A percentile compares a stretch with the other conserved stretches of the same genome.
Evolutionary conservation across 2,888 invertebrate genomes (phyloP).

Genomic region (Lysandra coridon): DNA sequence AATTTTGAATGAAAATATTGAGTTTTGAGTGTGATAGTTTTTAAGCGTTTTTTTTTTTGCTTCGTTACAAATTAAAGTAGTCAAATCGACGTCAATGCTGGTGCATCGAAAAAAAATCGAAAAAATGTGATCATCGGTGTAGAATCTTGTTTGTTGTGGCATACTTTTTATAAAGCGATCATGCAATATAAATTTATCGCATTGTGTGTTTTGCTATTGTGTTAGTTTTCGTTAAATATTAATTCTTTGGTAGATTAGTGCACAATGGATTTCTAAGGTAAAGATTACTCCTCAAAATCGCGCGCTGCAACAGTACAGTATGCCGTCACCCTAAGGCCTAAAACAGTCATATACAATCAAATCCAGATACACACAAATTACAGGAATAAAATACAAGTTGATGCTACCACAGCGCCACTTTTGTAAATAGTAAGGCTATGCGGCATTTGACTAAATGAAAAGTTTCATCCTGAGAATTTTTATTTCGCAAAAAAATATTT

Average conservation of each 20-base stretch:
- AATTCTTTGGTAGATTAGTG: too few species aligned
- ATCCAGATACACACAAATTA: conserved; percentile 41
- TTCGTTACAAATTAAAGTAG: too few species aligned
- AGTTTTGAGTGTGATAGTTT: too few species aligned
- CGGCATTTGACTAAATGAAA: background rate
- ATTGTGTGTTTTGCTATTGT: background rate
- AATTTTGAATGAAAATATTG: too few species aligned
- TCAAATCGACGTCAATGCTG: too few species aligned
- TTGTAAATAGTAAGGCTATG: conserved; percentile 17
- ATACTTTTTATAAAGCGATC: background rate
- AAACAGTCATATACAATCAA: conserved; percentile 46
- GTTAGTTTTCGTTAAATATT: too few species aligned
- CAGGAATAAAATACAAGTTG: conserved; percentile 29
- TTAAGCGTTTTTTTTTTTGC: background rate
- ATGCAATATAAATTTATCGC: too few species aligned
- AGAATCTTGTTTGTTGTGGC: background rate
- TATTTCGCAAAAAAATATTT: background rate
- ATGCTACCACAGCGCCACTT: conserved; percentile 30
- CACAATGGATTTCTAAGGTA: background rate
- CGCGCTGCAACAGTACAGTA: background rate
- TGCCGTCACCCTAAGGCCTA: conserved; percentile 39
- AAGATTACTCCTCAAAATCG: background rate
- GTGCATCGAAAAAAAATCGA: too few species aligned
- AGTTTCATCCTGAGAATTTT: background rate
- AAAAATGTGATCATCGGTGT: too few species aligned